Base-by-base conservation (phyloP, 2,113 vertebrate species). In the Sorex araneus region DNA sequence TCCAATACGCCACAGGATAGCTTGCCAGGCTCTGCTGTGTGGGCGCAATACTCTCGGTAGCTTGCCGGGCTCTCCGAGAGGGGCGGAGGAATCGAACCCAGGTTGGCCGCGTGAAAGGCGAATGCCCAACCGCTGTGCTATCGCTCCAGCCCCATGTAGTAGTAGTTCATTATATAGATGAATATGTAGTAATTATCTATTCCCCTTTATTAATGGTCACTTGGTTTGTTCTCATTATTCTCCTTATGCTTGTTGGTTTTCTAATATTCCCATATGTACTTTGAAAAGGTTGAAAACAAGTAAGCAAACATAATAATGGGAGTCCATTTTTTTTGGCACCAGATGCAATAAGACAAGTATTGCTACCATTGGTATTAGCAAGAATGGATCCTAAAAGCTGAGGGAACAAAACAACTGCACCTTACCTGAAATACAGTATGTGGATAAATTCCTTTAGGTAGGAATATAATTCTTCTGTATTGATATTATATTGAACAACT, bases 371-470 rank as follows among this genome's bases (percentile, higher is more conserved):
- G 71, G 30, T 54, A 87, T 70, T 82, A 94, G 73, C 54, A 27
- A 66, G 93, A 94, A 75, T 19, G 54, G 18, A 18, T 19, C 18
- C 15, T 57, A 82, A 60, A 92, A 74, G 19, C 1, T 18, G 11
- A 5, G 9, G 5, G 0, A 1, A 43, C 50, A 77, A 67, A 21
- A 75, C 15, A 89, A 89, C 8, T 27, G 5, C 9, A 50, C 34
- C 97, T 95, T 94, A 99, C 99, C 99, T 99, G 98, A 99, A 99
- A 97, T 99, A 99, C 1, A 99, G 97, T 95, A 98, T 98, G 92
- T 99, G 99, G 96, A 99, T 99, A 85, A 99, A 99, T 94, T 99
- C 99, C 98, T 99, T 99, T 95, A 99, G 98, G 84, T 99, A 99
- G 4, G 98, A 98, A 97, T 99, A 99, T 2, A 99, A 98, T 96